Conservation (phyloP, 2,888 invertebrate species). For the Gymnoscelis rufifasciata region DNA sequence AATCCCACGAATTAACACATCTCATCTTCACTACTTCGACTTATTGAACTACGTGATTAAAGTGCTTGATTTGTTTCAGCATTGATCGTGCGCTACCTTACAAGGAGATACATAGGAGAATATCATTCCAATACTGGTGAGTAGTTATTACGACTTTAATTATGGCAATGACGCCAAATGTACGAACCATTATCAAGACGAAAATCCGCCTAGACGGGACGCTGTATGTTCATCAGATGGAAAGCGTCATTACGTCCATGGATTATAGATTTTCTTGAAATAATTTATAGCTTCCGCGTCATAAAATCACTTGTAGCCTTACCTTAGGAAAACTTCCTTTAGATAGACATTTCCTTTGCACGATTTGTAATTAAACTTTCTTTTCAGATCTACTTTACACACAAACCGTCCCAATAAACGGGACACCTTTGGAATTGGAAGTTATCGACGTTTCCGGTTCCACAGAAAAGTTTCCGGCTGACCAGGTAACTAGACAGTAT, state of each 20-base stretch:
- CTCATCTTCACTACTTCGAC: not conserved
- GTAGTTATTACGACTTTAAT: constrained; percentile 24
- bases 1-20: not conserved
- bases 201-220: not conserved
- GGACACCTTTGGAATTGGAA: constrained; percentile 85
- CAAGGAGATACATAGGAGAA: constrained; percentile 88
- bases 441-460: constrained; percentile 88
- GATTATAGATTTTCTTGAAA: not conserved
- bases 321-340: not conserved
- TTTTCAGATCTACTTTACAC: constrained; percentile 85
- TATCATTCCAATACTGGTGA: constrained; percentile 89
- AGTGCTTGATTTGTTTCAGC: constrained; percentile 73
- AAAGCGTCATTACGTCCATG: constrained; percentile 5
- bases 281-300: not conserved
- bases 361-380: constrained; percentile 2
- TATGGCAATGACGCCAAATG: constrained; percentile 4
- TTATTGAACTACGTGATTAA: not conserved
- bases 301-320: too few species aligned
- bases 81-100: constrained; percentile 87
- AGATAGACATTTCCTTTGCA: not conserved
- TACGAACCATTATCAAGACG: not conserved
- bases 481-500: constrained; percentile 69
- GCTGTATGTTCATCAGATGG: not conserved
- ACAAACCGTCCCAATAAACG: constrained; percentile 86
- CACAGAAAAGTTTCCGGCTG: constrained; percentile 80